Percentiles rank a stretch among this genome's conserved stretches.
These are phyloP conservation scores for Drosophila oshimai DNA, from an alignment of 1,140 invertebrate genomes.

Conservation along the genomic window DNA sequence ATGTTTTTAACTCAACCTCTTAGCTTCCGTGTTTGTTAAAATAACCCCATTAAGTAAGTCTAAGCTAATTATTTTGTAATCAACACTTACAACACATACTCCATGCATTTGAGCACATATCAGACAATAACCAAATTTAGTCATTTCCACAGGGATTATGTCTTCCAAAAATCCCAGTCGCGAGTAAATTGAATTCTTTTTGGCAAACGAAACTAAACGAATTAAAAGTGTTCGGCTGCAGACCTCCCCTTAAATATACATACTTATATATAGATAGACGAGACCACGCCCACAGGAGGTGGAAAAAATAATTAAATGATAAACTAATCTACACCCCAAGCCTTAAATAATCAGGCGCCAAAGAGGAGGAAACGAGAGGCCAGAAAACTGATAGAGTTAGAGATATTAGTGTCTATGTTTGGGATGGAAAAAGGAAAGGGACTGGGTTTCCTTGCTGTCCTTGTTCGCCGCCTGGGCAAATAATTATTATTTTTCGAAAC, in stretches of 20 bases:
- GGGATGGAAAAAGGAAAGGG: background rate
- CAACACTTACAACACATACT: background rate
- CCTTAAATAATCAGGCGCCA: slow-evolving; percentile 53
- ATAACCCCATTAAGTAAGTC: slow-evolving; percentile 17
- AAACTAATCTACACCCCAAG: slow-evolving; percentile 68
- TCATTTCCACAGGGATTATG: slow-evolving; percentile 53
- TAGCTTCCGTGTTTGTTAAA: too few species aligned
- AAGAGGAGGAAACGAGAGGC: background rate
- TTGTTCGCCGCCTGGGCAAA: slow-evolving; percentile 64
- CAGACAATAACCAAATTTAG: slow-evolving; percentile 31
- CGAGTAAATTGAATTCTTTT: slow-evolving; percentile 62
- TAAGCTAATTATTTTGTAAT: slow-evolving; percentile 47
- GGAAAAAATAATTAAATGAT: slow-evolving; percentile 78
- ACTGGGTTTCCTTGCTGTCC: slow-evolving; percentile 41
- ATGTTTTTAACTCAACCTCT: too few species aligned
- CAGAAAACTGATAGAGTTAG: slow-evolving; percentile 34
- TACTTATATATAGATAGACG: background rate
- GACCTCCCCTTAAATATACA: slow-evolving; percentile 5
- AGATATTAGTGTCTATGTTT: slow-evolving; percentile 7
- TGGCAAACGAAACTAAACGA: slow-evolving; percentile 69
- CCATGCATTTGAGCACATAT: background rate
- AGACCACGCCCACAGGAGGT: slow-evolving; percentile 15
- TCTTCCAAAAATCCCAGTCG: slow-evolving; percentile 22
- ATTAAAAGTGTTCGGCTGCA: slow-evolving; percentile 52
- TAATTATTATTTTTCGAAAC: slow-evolving; percentile 77